Evolutionary conservation across 2,888 invertebrate genomes (phyloP).

Genomic region (Coleophora deauratella): DNA sequence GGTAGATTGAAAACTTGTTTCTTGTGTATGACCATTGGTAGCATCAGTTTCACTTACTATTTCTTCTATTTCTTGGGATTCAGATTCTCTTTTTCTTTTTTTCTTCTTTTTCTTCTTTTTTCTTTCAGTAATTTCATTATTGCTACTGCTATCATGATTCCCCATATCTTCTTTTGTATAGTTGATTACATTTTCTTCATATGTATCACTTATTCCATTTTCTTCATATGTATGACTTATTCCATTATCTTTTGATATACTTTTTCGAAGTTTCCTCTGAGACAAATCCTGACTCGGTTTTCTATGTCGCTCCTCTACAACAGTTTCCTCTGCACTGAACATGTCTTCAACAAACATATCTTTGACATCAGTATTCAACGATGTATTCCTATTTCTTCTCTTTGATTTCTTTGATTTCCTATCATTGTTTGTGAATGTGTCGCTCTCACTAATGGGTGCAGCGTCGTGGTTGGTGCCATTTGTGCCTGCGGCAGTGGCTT

Average conservation of each 20-base stretch:
- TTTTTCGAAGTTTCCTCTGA: too few relatives aligned
- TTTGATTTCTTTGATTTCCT: slow-evolving; percentile 11
- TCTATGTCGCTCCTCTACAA: slow-evolving; percentile 4
- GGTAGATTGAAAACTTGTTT: neutral
- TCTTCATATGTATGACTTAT: neutral
- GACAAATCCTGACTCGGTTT: too few relatives aligned
- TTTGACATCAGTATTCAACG: neutral
- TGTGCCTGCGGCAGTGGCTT: neutral
- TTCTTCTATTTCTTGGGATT: neutral
- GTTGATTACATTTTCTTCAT: slow-evolving; percentile 1
- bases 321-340: slow-evolving; percentile 17
- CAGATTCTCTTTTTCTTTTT: too few relatives aligned
- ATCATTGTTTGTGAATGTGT: neutral
- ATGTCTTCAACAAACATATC: slow-evolving; percentile 5
- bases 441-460: neutral
- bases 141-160: neutral
- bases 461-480: neutral
- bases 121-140: neutral
- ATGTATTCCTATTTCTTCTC: slow-evolving; percentile 17
- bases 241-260: neutral
- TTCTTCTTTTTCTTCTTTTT: neutral
- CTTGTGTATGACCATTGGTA: slow-evolving; percentile 5
- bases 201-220: neutral
- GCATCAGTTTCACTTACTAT: neutral
- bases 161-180: slow-evolving; percentile 1